Percentiles rank a stretch among this genome's conserved stretches.
phyloP scores from a whole-genome alignment of 2,113 vertebrate genomes.

The Hypanus sabinus region DNA sequence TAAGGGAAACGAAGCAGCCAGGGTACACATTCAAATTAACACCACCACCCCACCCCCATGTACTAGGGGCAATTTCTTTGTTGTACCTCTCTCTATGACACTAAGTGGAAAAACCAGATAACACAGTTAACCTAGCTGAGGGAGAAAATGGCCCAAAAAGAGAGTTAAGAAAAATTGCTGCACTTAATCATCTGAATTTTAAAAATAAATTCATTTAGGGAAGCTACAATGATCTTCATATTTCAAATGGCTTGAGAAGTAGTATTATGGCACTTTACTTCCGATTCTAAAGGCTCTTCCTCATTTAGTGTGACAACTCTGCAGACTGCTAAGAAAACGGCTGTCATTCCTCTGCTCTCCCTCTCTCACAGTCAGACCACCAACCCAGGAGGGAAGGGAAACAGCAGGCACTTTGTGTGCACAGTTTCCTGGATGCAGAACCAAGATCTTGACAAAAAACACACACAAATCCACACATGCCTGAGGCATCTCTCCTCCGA shows the following conservation, averaged over 20 bases:
- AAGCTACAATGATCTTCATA: background rate
- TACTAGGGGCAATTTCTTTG: too few species aligned
- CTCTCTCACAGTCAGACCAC: conserved; percentile 56
- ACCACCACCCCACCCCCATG: too few species aligned
- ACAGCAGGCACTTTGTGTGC: conserved; percentile 53
- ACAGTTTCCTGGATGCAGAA: conserved; percentile 63
- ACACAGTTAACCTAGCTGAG: background rate
- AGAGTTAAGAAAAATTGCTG: background rate
- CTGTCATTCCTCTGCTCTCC: conserved; percentile 48
- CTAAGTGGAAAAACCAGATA: background rate
- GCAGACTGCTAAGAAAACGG: background rate
- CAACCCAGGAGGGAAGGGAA: conserved; percentile 47
- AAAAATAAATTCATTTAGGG: background rate
- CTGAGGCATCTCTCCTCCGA: conserved; percentile 93
- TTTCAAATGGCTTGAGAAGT: background rate
- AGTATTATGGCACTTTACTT: background rate
- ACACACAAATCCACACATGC: conserved; percentile 92
- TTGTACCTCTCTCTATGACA: too few species aligned
- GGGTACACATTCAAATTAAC: background rate
- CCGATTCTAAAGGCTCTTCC: background rate
- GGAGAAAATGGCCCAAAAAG: background rate
- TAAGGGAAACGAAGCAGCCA: background rate
- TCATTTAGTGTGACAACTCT: too few species aligned
- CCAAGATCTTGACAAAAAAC: conserved; percentile 65
- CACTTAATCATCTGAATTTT: background rate